These are phyloP conservation scores for Glossophaga mutica DNA, from an alignment of 2,797 vertebrate species.

Conservation along the genomic window DNA sequence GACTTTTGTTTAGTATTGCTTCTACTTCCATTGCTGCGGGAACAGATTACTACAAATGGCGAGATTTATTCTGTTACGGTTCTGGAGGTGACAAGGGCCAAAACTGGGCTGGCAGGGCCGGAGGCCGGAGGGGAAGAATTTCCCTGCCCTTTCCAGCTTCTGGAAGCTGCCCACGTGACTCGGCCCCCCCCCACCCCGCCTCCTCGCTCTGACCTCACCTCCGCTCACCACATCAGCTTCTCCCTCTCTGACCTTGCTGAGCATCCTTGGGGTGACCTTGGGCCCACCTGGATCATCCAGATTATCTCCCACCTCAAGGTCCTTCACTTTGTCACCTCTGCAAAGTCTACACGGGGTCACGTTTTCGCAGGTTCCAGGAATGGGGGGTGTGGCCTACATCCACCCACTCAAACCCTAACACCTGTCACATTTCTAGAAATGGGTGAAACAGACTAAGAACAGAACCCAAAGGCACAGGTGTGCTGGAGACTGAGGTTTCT, in stretches of 20 bases:
- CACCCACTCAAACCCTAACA: fast-evolving
- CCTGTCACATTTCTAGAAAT: fast-evolving
- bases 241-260: not conserved
- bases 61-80: fast-evolving
- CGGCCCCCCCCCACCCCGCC: not conserved
- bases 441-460: not conserved
- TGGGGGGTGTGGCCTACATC: fast-evolving
- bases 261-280: not conserved
- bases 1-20: fast-evolving
- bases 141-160: not conserved
- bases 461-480: fast-evolving
- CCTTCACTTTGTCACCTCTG: too few relatives aligned
- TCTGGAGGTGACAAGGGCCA: not conserved
- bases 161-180: fast-evolving
- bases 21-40: not conserved
- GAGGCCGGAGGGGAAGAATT: not conserved
- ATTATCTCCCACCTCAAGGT: fast-evolving
- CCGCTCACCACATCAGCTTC: fast-evolving
- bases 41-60: too few relatives aligned
- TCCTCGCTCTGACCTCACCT: fast-evolving
- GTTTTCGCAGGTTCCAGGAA: fast-evolving
- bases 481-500: fast-evolving
- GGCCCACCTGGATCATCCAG: fast-evolving
- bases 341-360: not conserved
- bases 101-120: not conserved